Evolutionary conservation across 2,888 invertebrate genomes (phyloP), one percentile per base, ranked within the genome.

Genomic region (Deilephila porcellus): DNA sequence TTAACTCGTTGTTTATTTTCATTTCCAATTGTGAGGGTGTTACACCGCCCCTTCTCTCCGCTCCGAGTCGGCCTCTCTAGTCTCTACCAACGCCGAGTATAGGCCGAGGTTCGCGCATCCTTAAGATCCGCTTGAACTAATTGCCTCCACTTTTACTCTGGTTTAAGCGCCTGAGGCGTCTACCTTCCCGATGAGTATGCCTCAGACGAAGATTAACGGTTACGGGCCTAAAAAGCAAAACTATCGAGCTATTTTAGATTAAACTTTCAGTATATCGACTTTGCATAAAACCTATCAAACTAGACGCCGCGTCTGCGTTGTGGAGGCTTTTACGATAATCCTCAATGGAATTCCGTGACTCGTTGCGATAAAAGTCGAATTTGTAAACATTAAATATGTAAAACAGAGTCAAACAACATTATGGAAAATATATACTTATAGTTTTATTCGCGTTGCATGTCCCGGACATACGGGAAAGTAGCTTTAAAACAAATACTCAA

Each of bases 261-360:
- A n/a, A 60, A 25, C 60, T 60, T 29, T 60, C 60, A 5, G 60
- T 25, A 29, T 17, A 60, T 17, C 29, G 29, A 29, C 60, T 64
- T 1, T 25, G 52, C 67, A 25, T 64, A 52, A 52, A 67, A 25
- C 67, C 25, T 67, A 67, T 52, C 11, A 52, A 20, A 25, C 52
- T 52, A 25, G 67, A 67, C 67, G 52, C 52, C 67, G 45, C 25
- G 17, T 52, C 45, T 14, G 25, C 67, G 17, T 52, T 52, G 56
- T 67, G 17, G 29, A 67, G 14, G 67, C 45, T 5, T 67, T 29
- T 17, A 67, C 25, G 52, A 52, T 25, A 67, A 52, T 67, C 45
- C 67, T 52, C 67, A 20, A 45, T n/a, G 67, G 67, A 67, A 67
- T 67, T 25, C 25, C 67, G 67, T 67, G 67, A 67, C 67, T 67